Evolutionary conservation across 2,113 vertebrate genomes (phyloP), one percentile per base, ranked within the genome.

Genomic region (Ancistrus triradiatus): DNA sequence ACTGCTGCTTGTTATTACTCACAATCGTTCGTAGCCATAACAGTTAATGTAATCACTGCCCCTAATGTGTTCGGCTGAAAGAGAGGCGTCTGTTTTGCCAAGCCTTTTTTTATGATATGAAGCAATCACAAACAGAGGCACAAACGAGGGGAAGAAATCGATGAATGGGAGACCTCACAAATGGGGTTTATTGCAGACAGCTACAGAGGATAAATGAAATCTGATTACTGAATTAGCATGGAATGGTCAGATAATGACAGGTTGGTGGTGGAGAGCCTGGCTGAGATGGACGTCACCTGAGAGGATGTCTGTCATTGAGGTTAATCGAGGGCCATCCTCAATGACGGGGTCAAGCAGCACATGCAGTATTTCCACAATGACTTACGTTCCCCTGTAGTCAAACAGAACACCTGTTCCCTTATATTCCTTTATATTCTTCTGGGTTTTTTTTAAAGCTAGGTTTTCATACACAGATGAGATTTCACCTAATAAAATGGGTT

Each of bases 1-100:
- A 49, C 38, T 49, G 28, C 56, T 46, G 63, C 60, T 68, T 65
- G 52, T 68, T 59, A 49, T 59, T 65, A 59, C 66, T 46, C 60
- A 48, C 68, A 47, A 51, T 66, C 60, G 61, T 49, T 76, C 64
- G 22, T 38, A 56, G 59, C 60, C 72, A 70, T 68, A 66, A 58
- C 57, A 69, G 66, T 56, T 79, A 66, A 73, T 63, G 52, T 62
- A 74, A 63, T 74, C 73, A 68, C 56, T 46, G 50, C 58, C 67
- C 59, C 48, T 68, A 61, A 69, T 55, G 46, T 31, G 18, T 66
- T 72, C 35, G 49, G 53, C 58, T 70, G 49, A 42, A 58, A 59
- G 62, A 38, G 43, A 33, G 37, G 47, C 24, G 15, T 37, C 31
- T 67, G 62, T 51, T 42, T 38, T 25, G 4, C 25, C 13, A 19